Base-by-base conservation (phyloP, 2,113 vertebrate species). In the Callipepla californica region DNA sequence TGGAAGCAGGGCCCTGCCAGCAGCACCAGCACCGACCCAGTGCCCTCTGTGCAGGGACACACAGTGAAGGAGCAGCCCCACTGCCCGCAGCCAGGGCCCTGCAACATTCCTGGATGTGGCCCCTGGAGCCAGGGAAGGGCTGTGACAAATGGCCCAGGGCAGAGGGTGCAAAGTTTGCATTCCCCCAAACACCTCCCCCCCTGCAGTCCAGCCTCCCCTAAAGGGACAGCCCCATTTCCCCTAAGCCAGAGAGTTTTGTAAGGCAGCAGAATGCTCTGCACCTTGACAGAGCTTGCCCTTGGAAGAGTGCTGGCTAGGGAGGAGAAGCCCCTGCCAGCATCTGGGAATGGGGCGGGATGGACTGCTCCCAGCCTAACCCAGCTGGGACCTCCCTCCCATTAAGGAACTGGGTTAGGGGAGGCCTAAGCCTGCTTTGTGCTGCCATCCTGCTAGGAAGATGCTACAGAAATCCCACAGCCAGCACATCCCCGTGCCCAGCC, bases 31-130 rank as follows among this genome's bases (percentile, higher is more conserved):
- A 10, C 11, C 28, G 3, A 21, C 32, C 15, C 4, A 15, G 15
- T 26, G 38, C 0, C 0, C 45, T 79, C 28, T 7, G 3, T 5
- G 63, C 38, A 11, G 30, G 2, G 25, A 48, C 25, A 34, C 16
- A 7, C 19, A 9, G 9, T 26, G 23, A 18, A 59, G 62, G 58
- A 76, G 45, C 44, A 40, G 25, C 36, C 26, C 44, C 1, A 0
- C 5, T 6, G 11, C 59, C 48, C 57, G 42, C 5, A 3, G 25
- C 34, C 1, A 1, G 58, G 66, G n/a, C 48, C 85, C 65, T 80
- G 42, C 19, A 6, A 55, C 18, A 38, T 72, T n/a, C 22, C 42
- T 63, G 80, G 48, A 62, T 3, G 30, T 51, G 72, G 66, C 16
- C 25, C 28, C 2, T 2, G 0, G n/a, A 74, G 42, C 13, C 34